Conservation (phyloP, 2,113 vertebrate genomes). For the Brachionichthys hirsutus region DNA sequence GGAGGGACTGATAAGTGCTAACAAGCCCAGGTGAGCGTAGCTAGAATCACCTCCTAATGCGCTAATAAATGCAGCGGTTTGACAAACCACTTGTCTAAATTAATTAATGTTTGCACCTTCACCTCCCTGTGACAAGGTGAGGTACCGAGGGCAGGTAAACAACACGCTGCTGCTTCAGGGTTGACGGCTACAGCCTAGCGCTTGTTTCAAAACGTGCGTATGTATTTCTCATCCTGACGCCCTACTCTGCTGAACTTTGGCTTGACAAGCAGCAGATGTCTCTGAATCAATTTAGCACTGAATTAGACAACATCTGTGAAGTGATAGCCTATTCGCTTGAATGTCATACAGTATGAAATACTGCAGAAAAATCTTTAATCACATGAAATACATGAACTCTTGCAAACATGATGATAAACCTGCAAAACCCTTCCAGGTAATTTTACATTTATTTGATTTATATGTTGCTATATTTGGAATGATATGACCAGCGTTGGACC, state of each 20-base stretch:
- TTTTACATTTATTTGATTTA: not conserved
- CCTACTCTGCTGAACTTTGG: conserved; percentile 53
- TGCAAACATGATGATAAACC: not conserved
- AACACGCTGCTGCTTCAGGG: conserved; percentile 53
- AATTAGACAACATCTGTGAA: conserved; percentile 60
- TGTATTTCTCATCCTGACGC: conserved; percentile 47
- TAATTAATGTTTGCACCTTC: conserved; percentile 89
- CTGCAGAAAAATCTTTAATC: conserved; percentile 4
- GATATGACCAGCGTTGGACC: conserved; percentile 16
- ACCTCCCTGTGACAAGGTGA: conserved; percentile 88
- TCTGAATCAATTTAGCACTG: conserved; percentile 39
- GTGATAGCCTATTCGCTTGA: conserved; percentile 20
- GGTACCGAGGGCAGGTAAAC: conserved; percentile 72
- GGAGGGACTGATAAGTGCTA: conserved; percentile 66
- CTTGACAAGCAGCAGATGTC: conserved; percentile 71
- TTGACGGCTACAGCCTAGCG: conserved; percentile 16
- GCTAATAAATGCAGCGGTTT: conserved; percentile 92
- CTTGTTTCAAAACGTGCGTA: conserved; percentile 26
- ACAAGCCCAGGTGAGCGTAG: conserved; percentile 77
- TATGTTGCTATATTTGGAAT: not conserved
- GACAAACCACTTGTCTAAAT: conserved; percentile 81
- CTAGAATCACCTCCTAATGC: conserved; percentile 79
- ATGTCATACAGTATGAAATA: conserved; percentile 16
- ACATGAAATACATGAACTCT: conserved; percentile 13
- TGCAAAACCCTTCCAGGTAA: not conserved